These are phyloP conservation scores for Lepidocyrtoides sp. DNA, from an alignment of 2,888 invertebrate genomes.

Conservation along the genomic window DNA sequence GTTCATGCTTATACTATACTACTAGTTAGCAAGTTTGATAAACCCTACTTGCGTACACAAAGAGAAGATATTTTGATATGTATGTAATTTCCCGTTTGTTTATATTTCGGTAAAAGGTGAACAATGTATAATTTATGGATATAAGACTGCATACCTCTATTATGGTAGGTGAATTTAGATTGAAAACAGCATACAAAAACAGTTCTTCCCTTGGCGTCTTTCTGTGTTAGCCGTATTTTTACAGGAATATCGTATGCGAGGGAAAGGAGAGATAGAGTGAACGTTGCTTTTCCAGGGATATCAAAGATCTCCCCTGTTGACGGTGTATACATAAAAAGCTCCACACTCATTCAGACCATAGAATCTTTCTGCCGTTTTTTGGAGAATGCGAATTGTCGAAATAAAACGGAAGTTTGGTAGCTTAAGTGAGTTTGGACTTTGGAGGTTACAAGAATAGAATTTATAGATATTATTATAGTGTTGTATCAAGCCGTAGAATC, in stretches of 20 bases:
- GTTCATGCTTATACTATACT: background rate
- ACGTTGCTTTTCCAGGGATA: conserved; percentile 44
- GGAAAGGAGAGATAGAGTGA: conserved; percentile 10
- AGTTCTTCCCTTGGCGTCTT: conserved; percentile 55
- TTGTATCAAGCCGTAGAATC: background rate
- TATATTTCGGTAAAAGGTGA: background rate
- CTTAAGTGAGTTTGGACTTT: no score
- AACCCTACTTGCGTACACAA: background rate
- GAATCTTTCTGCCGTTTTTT: background rate
- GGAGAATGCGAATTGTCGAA: background rate
- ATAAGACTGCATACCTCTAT: background rate
- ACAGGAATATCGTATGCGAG: conserved; percentile 10
- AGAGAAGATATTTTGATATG: background rate
- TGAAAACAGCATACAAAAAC: background rate
- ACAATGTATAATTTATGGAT: background rate
- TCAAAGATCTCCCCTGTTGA: conserved; percentile 40
- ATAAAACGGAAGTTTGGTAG: background rate
- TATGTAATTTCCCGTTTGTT: no score
- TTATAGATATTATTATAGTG: background rate
- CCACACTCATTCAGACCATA: background rate
- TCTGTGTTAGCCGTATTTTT: conserved; percentile 21
- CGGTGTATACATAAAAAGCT: conserved; percentile 42
- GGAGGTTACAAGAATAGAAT: background rate
- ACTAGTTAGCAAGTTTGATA: background rate
- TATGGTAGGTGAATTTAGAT: background rate